Evolutionary conservation across 2,113 vertebrate genomes (phyloP).

Genomic region (Siphamia tubifer): DNA sequence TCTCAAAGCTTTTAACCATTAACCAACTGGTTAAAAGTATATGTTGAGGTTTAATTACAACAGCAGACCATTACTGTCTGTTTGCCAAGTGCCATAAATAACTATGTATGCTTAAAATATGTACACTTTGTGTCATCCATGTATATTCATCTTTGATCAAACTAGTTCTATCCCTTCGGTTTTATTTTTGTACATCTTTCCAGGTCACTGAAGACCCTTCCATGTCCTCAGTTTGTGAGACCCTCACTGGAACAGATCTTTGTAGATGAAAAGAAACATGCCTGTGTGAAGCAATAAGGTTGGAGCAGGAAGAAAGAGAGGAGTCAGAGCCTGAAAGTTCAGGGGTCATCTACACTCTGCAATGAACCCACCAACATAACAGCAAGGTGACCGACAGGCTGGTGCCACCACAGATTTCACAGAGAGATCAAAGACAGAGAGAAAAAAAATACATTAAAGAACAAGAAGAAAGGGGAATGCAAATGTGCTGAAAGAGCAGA

Average conservation of each 20-base stretch:
- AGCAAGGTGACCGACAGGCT: slow-evolving; percentile 11
- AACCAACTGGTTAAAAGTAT: no score
- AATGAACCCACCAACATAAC: slow-evolving; percentile 14
- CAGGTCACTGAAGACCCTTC: not conserved
- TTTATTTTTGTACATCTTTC: not conserved
- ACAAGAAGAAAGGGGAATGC: slow-evolving; percentile 3
- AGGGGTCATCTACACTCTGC: slow-evolving; percentile 39
- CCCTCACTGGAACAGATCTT: slow-evolving; percentile 24
- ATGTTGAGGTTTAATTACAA: no score
- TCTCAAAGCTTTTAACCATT: no score
- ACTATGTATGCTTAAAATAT: not conserved
- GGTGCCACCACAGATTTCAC: slow-evolving; percentile 19
- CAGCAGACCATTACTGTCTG: no score
- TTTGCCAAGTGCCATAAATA: no score
- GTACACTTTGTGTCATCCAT: not conserved
- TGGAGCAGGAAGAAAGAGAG: slow-evolving; percentile 4
- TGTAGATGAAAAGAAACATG: slow-evolving; percentile 42
- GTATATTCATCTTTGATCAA: not conserved
- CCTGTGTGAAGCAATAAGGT: slow-evolving; percentile 54
- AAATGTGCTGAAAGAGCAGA: slow-evolving; percentile 19
- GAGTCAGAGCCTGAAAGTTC: slow-evolving; percentile 35
- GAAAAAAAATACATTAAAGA: slow-evolving; percentile 15
- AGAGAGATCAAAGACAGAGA: slow-evolving; percentile 26
- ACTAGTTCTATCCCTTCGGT: not conserved
- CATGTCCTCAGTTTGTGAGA: not conserved